Conservation (phyloP, 2,113 vertebrate genomes). For the Uria aalge region DNA sequence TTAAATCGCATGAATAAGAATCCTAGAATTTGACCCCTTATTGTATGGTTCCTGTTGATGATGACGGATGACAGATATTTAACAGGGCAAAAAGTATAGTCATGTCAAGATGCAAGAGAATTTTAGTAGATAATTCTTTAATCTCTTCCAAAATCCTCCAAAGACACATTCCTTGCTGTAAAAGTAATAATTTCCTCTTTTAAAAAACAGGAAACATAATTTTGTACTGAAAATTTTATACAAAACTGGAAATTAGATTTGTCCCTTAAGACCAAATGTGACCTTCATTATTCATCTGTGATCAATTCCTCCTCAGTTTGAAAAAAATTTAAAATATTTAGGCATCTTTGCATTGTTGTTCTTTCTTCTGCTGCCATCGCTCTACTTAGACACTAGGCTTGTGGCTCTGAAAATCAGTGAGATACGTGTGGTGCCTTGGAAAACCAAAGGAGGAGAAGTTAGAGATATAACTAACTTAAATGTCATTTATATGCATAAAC, state of each 20-base stretch:
- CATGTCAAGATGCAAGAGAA: not conserved
- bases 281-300: not conserved
- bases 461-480: not conserved
- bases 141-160: not conserved
- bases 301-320: not conserved
- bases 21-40: not conserved
- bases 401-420: not conserved
- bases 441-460: not conserved
- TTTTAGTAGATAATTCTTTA: not conserved
- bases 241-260: not conserved
- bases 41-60: not conserved
- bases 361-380: not conserved
- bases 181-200: not conserved
- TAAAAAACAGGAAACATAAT: not conserved
- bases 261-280: not conserved
- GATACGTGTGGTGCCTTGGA: not conserved
- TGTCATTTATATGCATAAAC: not conserved
- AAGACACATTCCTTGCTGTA: not conserved
- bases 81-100: not conserved
- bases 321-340: not conserved
- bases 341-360: not conserved
- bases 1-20: not conserved
- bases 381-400: not conserved
- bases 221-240: not conserved
- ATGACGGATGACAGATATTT: not conserved